Conservation (phyloP, 2,113 vertebrate species). For the Talpa occidentalis region DNA sequence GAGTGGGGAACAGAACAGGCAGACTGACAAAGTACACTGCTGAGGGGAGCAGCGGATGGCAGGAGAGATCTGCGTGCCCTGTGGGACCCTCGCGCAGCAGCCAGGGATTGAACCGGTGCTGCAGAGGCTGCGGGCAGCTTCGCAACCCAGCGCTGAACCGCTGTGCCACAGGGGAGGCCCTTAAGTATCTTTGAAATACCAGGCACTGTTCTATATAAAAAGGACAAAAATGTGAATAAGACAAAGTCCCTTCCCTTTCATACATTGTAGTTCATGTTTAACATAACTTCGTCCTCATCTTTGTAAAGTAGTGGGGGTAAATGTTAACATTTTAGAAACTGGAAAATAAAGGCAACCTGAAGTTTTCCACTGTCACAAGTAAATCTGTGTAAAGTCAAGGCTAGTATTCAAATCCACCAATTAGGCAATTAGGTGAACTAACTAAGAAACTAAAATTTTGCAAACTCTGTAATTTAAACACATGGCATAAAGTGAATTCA, state of each 20-base stretch:
- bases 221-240: background rate
- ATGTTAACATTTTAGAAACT: conserved; percentile 9
- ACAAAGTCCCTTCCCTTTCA: background rate
- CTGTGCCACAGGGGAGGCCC: no score
- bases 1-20: no score
- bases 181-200: no score
- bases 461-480: background rate
- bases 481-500: conserved; percentile 20
- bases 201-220: conserved; percentile 4
- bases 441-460: background rate
- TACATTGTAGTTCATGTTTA: background rate
- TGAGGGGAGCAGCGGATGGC: no score
- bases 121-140: no score
- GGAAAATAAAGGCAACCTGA: background rate
- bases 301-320: background rate
- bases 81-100: no score
- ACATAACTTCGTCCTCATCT: background rate
- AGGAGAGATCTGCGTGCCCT: no score
- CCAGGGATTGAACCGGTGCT: no score
- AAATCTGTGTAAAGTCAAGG: background rate
- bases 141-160: no score
- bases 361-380: background rate
- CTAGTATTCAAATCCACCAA: background rate
- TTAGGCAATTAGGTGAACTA: background rate
- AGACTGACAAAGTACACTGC: no score